Percentiles rank a stretch among this genome's conserved stretches.
Conservation (phyloP, 2,797 vertebrate species). For the Pipistrellus nathusii region DNA sequence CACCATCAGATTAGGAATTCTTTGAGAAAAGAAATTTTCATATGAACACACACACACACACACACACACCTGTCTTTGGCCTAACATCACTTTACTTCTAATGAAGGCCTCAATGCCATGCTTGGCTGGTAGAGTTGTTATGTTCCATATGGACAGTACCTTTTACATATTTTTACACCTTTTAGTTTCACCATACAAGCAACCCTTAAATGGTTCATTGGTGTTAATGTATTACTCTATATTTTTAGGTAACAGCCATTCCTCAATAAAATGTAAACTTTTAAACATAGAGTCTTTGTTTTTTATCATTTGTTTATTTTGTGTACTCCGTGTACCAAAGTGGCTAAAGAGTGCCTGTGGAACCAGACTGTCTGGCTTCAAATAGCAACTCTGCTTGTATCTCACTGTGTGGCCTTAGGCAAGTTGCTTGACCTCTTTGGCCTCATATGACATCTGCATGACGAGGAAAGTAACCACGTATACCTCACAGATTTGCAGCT, state of each 20-base stretch:
- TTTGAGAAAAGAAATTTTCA: background rate
- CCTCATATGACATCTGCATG: background rate
- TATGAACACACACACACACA: too few relatives aligned
- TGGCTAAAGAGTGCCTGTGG: background rate
- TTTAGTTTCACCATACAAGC: constrained; percentile 5
- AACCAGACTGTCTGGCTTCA: constrained; percentile 35
- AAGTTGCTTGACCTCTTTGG: constrained; percentile 48
- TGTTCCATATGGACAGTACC: background rate
- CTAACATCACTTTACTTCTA: background rate
- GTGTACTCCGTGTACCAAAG: background rate
- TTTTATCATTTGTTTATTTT: constrained; percentile 36
- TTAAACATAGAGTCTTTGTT: background rate
- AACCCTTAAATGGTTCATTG: background rate
- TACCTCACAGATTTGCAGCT: background rate
- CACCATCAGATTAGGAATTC: background rate
- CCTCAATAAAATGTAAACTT: constrained; percentile 12
- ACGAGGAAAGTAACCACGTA: background rate
- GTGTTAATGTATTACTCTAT: background rate
- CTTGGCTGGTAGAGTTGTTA: background rate
- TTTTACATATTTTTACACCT: background rate
- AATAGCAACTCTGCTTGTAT: background rate
- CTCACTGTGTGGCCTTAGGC: background rate
- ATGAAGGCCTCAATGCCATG: background rate
- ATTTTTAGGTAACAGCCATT: constrained; percentile 3
- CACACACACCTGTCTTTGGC: background rate